phyloP scores from a whole-genome alignment of 2,888 invertebrate genomes.

The Brenthis daphne region DNA sequence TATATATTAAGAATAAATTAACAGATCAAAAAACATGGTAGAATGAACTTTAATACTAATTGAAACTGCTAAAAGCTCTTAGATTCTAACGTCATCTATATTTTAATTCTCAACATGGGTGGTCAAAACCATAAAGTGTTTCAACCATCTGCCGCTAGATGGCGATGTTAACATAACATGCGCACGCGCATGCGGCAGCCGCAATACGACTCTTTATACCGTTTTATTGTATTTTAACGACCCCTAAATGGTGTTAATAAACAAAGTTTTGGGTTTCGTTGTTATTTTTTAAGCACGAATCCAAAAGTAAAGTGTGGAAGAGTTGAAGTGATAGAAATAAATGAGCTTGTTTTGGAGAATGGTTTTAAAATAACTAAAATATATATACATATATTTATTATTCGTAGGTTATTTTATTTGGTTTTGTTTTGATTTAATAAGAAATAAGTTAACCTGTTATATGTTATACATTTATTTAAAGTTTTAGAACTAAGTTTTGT shows the following conservation, averaged over 20 bases:
- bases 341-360: too few species aligned
- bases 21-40: neutral
- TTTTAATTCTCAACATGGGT: conserved; percentile 47
- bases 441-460: too few species aligned
- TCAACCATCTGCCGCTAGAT: conserved; percentile 60
- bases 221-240: conserved; percentile 39
- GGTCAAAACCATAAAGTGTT: conserved; percentile 53
- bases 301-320: neutral
- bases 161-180: conserved; percentile 54
- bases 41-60: too few species aligned
- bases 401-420: too few species aligned
- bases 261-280: conserved; percentile 31
- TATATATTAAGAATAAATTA: neutral
- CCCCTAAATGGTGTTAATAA: conserved; percentile 33
- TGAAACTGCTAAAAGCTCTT: neutral
- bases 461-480: too few species aligned
- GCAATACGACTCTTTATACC: conserved; percentile 22
- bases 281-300: conserved; percentile 14
- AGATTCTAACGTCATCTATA: conserved; percentile 33
- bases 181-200: conserved; percentile 21
- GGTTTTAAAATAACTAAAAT: too few species aligned
- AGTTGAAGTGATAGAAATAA: neutral
- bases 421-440: too few species aligned
- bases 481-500: too few species aligned
- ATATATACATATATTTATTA: too few species aligned